A percentile compares a stretch with the other conserved stretches of the same genome.
These are phyloP conservation scores for Fragum whitleyi DNA, from an alignment of 2,888 invertebrate genomes.

Conservation along the genomic window DNA sequence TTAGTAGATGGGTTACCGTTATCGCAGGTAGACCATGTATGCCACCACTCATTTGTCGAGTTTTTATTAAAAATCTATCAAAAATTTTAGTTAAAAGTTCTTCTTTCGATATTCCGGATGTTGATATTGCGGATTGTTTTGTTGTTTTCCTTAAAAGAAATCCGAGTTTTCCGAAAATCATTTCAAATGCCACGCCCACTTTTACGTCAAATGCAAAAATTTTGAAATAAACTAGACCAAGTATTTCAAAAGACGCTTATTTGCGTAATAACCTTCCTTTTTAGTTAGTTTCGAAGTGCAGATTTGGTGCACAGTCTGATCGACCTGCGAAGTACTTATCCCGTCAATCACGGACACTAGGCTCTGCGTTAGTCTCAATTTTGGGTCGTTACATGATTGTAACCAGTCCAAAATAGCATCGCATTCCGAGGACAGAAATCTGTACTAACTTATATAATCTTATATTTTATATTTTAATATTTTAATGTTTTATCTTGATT, in stretches of 20 bases:
- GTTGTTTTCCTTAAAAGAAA: slow-evolving; percentile 16
- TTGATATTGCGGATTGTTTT: slow-evolving; percentile 23
- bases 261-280: too few species aligned
- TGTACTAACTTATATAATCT: too few species aligned
- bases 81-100: neutral
- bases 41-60: slow-evolving; percentile 26
- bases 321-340: too few species aligned
- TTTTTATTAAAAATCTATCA: neutral
- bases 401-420: too few species aligned
- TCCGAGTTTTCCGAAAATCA: slow-evolving; percentile 1
- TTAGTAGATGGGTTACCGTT: slow-evolving; percentile 57
- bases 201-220: slow-evolving; percentile 37
- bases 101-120: slow-evolving; percentile 42
- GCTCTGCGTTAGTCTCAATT: too few species aligned
- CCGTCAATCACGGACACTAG: too few species aligned
- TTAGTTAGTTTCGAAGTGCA: too few species aligned
- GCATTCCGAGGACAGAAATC: too few species aligned
- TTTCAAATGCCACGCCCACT: slow-evolving; percentile 42
- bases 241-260: slow-evolving; percentile 25
- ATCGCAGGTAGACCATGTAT: slow-evolving; percentile 72
- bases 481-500: too few species aligned
- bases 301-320: too few species aligned
- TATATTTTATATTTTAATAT: too few species aligned
- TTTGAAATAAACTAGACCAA: slow-evolving; percentile 10
- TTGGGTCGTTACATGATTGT: too few species aligned